Evolutionary conservation across 2,888 invertebrate genomes (phyloP), one percentile per base, ranked within the genome.

Genomic region (Drosophila ustulata): DNA sequence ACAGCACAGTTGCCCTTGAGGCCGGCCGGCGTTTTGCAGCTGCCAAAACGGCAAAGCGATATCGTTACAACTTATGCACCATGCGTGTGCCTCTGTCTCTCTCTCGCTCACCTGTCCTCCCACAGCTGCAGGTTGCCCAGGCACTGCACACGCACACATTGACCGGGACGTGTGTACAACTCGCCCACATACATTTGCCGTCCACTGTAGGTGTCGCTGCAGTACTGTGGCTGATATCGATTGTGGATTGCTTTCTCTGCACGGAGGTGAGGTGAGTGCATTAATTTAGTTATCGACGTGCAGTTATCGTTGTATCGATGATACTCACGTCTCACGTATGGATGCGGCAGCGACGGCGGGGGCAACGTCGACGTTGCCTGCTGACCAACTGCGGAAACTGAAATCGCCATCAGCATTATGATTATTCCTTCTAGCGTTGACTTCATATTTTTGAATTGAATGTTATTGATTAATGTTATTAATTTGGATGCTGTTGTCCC

Each of bases 121-220:
- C 91, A 92, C 1, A 92, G 49, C 23, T 90, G 73, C 25, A 90
- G 66, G 5, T 82, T 89, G 13, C 91, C 92, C 66, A 91, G 75
- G 43, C 92, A 92, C 55, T 92, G 92, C 0, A 91, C 90, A 1
- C 92, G 86, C 56, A 91, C 78, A 52, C 92, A 92, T 53, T 88
- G 86, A 0, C 89, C 91, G 0, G 76, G 79, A 3, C 92, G 83
- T 25, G 91, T 90, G 37, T 91, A 90, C 5, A 86, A 78, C 57
- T 92, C 91, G 0, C 92, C 92, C 34, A 92, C 77, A 56, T 85
- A 90, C n/a, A 91, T 57, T 63, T 90, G 86, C 3, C 90, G 87
- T 11, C 89, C 91, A 5, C 89, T 90, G 64, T 88, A 62, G 3
- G 78, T 71, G 61, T 92, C 92, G 3, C 68, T 80, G 66, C 92